Conservation (phyloP, 2,888 invertebrate genomes). For the Cryptophagus acutangulus region DNA sequence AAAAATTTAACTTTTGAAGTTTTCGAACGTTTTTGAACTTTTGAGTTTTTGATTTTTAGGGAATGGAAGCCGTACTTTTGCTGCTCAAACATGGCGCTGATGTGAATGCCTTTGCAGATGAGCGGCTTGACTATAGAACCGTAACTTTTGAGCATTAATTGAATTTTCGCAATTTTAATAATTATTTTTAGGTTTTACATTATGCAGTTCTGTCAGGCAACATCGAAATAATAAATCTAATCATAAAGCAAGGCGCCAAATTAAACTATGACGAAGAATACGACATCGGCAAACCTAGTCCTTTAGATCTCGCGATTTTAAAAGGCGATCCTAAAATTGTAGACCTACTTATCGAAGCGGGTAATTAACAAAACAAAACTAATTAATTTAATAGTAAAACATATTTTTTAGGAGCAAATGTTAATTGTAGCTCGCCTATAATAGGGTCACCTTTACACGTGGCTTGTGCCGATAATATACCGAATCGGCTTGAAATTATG, state of each 20-base stretch:
- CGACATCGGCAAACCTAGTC: constrained; percentile 61
- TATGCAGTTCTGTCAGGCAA: constrained; percentile 80
- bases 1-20: too few relatives aligned
- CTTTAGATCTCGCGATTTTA: constrained; percentile 79
- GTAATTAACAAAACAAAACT: too few relatives aligned
- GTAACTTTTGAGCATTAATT: constrained; percentile 48
- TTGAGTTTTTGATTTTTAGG: constrained; percentile 52
- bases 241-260: constrained; percentile 77
- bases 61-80: constrained; percentile 69
- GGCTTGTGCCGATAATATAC: constrained; percentile 73
- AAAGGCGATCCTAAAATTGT: constrained; percentile 73
- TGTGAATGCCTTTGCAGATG: constrained; percentile 79
- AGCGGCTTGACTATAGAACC: constrained; percentile 80
- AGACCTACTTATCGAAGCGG: constrained; percentile 63
- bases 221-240: constrained; percentile 67
- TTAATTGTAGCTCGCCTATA: constrained; percentile 74
- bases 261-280: constrained; percentile 58
- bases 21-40: too few relatives aligned
- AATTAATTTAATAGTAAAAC: too few relatives aligned
- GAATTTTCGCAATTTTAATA: too few relatives aligned
- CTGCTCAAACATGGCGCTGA: constrained; percentile 78
- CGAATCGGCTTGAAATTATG: constrained; percentile 54
- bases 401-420: constrained; percentile 64
- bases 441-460: constrained; percentile 80
- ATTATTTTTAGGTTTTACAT: constrained; percentile 68